phyloP scores from a whole-genome alignment of 1,140 invertebrate species.

The Archivesica marissinica region DNA sequence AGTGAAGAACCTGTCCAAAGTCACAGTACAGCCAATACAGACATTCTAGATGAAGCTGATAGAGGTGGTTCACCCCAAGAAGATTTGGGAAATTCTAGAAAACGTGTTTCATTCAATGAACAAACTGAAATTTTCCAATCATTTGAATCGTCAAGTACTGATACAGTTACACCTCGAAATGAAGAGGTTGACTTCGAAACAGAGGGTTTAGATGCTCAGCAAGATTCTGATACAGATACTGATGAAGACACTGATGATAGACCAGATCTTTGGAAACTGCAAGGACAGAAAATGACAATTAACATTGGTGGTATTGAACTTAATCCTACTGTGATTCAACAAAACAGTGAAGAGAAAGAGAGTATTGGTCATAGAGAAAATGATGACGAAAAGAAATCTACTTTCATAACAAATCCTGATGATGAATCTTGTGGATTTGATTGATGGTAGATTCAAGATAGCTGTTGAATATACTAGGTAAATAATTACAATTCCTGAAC shows the following conservation, averaged over 20 bases:
- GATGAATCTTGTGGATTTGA: neutral
- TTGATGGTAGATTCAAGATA: neutral
- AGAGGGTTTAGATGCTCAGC: slow-evolving; percentile 54
- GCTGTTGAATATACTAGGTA: neutral
- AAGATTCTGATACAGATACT: slow-evolving; percentile 16
- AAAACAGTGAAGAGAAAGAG: neutral
- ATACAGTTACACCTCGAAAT: slow-evolving; percentile 49
- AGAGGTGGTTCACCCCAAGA: neutral
- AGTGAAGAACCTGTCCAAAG: slow-evolving; percentile 44
- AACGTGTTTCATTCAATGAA: slow-evolving; percentile 62
- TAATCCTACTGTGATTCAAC: slow-evolving; percentile 39
- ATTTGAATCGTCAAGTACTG: slow-evolving; percentile 54
- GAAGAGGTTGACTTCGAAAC: slow-evolving; percentile 47
- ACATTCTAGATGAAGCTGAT: neutral
- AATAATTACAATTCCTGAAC: too few relatives aligned
- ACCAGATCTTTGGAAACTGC: slow-evolving; percentile 2
- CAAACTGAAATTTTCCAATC: slow-evolving; percentile 56
- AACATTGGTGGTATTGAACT: slow-evolving; percentile 51
- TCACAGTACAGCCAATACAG: neutral
- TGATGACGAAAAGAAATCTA: slow-evolving; percentile 4
- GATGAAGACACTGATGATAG: slow-evolving; percentile 42
- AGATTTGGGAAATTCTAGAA: slow-evolving; percentile 3
- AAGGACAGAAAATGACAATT: slow-evolving; percentile 39
- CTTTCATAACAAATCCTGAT: slow-evolving; percentile 50
- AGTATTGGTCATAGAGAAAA: neutral